phyloP scores from a whole-genome alignment of 2,888 invertebrate genomes.

The Tortricodes alternella region DNA sequence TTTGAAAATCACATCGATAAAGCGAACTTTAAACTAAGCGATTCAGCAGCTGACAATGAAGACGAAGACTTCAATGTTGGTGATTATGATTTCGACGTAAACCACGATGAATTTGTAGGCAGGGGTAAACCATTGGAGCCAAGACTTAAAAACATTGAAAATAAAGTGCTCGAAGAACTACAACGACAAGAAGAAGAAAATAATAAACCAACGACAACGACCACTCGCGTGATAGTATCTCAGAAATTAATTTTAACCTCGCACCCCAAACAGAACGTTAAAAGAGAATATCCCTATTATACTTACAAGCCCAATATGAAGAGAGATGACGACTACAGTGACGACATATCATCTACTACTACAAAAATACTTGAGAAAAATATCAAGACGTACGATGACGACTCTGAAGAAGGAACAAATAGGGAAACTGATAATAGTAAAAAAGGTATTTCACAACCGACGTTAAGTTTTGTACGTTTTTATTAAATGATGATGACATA shows the following conservation, averaged over 20 bases:
- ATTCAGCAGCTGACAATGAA: conserved; percentile 61
- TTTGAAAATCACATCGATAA: conserved; percentile 52
- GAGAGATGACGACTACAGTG: conserved; percentile 38
- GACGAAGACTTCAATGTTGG: conserved; percentile 70
- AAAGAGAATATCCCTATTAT: conserved; percentile 39
- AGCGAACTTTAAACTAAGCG: conserved; percentile 33
- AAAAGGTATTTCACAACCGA: neutral
- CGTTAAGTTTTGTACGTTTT: neutral
- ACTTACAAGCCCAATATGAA: conserved; percentile 42
- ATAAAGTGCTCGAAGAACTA: conserved; percentile 10
- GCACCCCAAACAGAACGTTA: conserved; percentile 11
- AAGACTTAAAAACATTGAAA: conserved; percentile 42
- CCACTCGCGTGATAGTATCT: neutral
- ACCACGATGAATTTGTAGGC: conserved; percentile 65
- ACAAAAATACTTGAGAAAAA: conserved; percentile 39
- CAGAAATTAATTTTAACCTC: conserved; percentile 34
- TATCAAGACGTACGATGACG: conserved; percentile 25
- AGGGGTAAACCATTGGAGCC: conserved; percentile 64
- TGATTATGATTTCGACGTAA: conserved; percentile 71
- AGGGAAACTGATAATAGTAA: neutral
- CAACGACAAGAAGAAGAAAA: neutral
- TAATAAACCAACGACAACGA: neutral
- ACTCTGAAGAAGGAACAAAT: neutral
- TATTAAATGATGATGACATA: neutral
- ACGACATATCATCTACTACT: conserved; percentile 46